Base-by-base conservation (phyloP, 2,797 vertebrate genomes). In the Dromococcyx pavoninus region DNA sequence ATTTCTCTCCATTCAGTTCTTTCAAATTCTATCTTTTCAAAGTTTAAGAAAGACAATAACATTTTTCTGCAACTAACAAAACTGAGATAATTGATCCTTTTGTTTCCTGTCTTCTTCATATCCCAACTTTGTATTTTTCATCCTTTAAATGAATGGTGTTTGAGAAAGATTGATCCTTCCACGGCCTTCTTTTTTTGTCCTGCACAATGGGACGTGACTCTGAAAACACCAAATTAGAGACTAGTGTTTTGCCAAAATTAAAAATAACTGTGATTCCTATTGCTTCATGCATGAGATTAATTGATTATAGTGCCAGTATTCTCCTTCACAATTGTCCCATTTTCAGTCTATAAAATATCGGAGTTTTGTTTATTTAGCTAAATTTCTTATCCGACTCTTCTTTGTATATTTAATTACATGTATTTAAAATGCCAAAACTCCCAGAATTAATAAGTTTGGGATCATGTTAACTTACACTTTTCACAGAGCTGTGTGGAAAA, bases 381-480 rank as follows among this genome's bases (percentile, higher is more conserved):
- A 41, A 65, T 77, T 72, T 89, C 41, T 91, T 30, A 81, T 65
- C 19, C 70, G 96, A 58, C 64, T 73, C 48, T 72, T 75, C 85
- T 94, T 93, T 91, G 72, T 92, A 48, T 39, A 14, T 91, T 75
- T 97, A 93, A 95, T 95, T 97, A 91, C 70, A 93, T 93, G 56
- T 46, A 87, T 94, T 97, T 95, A 95, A 91, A 86, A 86, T 62
- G 27, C 30, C 82, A 60, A 94, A 93, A 80, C 86, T 93, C 67
- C 95, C 94, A 89, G 56, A 95, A 96, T 23, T 84, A 93, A 51
- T 93, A 96, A 84, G 17, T 43, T 30, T 74, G 32, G 82, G 82
- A 53, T 93, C 57, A 27, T 39, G 3, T 75, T 93, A 92, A 79
- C 64, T 88, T 91, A 73, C 48, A 57, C 22, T 53, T 69, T 27